These are phyloP conservation scores for Onthophagus sagittarius DNA, from an alignment of 2,888 invertebrate genomes.

Conservation along the genomic window DNA sequence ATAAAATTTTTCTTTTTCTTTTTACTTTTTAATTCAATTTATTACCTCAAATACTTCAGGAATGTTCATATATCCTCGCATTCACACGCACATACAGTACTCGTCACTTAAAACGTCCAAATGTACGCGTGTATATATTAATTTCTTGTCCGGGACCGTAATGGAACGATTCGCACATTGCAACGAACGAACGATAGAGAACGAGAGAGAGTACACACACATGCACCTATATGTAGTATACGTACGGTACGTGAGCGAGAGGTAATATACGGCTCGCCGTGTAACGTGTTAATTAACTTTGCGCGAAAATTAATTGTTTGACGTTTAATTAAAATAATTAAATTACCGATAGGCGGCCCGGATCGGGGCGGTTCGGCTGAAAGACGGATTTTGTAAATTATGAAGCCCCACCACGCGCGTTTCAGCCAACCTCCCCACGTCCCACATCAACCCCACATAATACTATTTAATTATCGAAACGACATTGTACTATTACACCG, in stretches of 20 bases:
- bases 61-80: too few species aligned
- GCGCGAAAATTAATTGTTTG: conserved; percentile 20
- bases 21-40: too few species aligned
- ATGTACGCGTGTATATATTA: background rate
- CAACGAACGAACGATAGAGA: background rate
- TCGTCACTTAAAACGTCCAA: background rate
- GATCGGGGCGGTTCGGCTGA: conserved; percentile 6
- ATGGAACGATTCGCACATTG: background rate
- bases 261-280: conserved; percentile 7
- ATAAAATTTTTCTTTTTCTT: too few species aligned
- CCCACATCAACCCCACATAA: background rate
- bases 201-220: background rate
- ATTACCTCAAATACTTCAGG: too few species aligned
- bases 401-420: background rate
- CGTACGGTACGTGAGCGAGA: background rate
- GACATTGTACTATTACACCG: background rate
- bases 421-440: background rate
- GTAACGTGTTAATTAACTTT: conserved; percentile 13
- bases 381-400: conserved; percentile 13
- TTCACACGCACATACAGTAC: background rate
- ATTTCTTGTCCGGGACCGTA: background rate
- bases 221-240: conserved; percentile 1
- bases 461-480: background rate
- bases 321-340: conserved; percentile 21
- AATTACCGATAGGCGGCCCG: conserved; percentile 13